A percentile compares a stretch with the other conserved stretches of the same genome.
These are phyloP conservation scores for Mamestra brassicae DNA, from an alignment of 2,888 invertebrate genomes.

Conservation along the genomic window DNA sequence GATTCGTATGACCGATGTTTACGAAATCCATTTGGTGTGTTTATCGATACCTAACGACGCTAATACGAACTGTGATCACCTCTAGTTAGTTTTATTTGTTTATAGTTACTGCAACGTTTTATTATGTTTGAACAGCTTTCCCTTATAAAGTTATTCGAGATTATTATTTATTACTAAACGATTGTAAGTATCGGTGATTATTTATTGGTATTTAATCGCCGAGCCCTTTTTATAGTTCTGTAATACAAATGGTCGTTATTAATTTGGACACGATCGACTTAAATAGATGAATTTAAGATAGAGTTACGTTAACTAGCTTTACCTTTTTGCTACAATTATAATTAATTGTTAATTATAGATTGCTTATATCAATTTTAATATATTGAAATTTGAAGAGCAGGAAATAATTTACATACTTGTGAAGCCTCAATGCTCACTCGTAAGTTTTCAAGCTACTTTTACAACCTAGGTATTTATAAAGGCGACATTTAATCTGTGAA, in stretches of 20 bases:
- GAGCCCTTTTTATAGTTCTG: constrained; percentile 61
- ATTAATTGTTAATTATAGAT: too few relatives aligned
- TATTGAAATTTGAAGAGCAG: background rate
- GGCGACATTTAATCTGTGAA: too few relatives aligned
- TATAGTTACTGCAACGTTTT: constrained; percentile 58
- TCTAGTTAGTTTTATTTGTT: constrained; percentile 68
- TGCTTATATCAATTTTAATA: background rate
- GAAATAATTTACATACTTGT: background rate
- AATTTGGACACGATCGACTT: constrained; percentile 46
- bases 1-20: constrained; percentile 62
- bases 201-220: constrained; percentile 66
- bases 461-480: too few relatives aligned
- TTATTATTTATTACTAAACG: constrained; percentile 62
- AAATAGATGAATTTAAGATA: constrained; percentile 40
- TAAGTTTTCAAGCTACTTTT: background rate
- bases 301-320: constrained; percentile 27
- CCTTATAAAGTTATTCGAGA: constrained; percentile 56
- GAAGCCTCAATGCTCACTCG: background rate
- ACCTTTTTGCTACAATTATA: constrained; percentile 40
- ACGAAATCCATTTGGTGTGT: constrained; percentile 62
- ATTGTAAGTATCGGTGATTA: constrained; percentile 59
- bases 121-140: constrained; percentile 64
- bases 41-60: constrained; percentile 67
- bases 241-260: constrained; percentile 52
- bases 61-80: constrained; percentile 61